phyloP scores from a whole-genome alignment of 92 coral and sea anemone species.

The Paramuricea clavata region DNA sequence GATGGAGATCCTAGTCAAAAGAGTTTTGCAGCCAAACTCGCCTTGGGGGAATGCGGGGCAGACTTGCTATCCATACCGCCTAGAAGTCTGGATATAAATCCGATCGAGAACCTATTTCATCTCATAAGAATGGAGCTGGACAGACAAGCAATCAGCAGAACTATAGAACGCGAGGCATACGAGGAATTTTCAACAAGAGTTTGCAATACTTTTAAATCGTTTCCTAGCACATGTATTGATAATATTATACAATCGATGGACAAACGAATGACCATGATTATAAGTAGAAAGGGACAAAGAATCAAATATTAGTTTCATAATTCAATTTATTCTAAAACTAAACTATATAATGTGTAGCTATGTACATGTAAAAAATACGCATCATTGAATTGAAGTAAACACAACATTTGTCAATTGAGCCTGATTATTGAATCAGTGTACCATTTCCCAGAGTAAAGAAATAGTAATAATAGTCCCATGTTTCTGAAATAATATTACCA shows the following conservation, averaged over 20 bases:
- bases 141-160: constrained; percentile 8
- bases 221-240: constrained; percentile 33
- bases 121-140: constrained; percentile 28
- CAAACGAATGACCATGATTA: constrained; percentile 42
- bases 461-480: too few relatives aligned
- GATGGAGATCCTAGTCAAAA: constrained; percentile 65
- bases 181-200: constrained; percentile 27
- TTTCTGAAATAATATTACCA: too few relatives aligned
- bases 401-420: too few relatives aligned
- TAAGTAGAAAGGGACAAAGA: constrained; percentile 30
- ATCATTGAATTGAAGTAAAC: background rate
- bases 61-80: background rate
- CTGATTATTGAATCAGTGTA: too few relatives aligned
- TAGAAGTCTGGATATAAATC: constrained; percentile 9
- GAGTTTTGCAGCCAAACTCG: constrained; percentile 41
- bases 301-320: constrained; percentile 35
- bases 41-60: background rate
- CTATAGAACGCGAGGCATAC: constrained; percentile 10
- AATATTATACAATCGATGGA: constrained; percentile 36
- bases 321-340: background rate
- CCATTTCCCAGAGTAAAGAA: too few relatives aligned
- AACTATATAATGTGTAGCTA: too few relatives aligned
- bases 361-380: too few relatives aligned
- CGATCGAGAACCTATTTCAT: constrained; percentile 17
- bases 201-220: constrained; percentile 14